Percentiles rank a stretch among this genome's conserved stretches.
phyloP scores from a whole-genome alignment of 2,888 invertebrate species.

The Phengaris arion region DNA sequence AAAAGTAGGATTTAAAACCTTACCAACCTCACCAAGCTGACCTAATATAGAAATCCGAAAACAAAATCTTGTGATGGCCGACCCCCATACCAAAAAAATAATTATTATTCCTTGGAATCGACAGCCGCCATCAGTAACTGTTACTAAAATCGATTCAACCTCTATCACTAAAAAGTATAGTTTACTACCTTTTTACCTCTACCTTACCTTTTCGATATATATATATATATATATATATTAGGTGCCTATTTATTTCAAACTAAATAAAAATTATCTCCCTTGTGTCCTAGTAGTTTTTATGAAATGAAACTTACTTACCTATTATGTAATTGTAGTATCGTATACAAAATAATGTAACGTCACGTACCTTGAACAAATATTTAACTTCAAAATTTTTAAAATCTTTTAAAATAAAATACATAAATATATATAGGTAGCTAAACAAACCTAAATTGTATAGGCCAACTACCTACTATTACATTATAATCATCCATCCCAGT shows the following conservation, averaged over 20 bases:
- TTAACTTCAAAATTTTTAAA: neutral
- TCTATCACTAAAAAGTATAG: neutral
- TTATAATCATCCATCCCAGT: conserved; percentile 17
- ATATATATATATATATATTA: neutral
- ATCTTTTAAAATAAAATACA: neutral
- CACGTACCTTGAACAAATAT: neutral
- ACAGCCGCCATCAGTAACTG: no score
- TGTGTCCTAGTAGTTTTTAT: neutral
- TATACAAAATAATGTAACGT: neutral
- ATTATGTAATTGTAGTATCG: neutral
- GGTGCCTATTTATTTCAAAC: neutral
- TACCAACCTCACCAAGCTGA: no score
- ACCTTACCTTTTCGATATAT: neutral
- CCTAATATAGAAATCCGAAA: no score
- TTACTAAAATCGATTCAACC: no score
- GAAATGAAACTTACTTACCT: no score
- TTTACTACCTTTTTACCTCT: no score
- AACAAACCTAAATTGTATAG: conserved; percentile 10
- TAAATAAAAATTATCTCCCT: neutral
- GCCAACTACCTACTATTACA: neutral
- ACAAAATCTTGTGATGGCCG: no score
- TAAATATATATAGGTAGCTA: neutral
- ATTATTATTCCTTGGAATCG: no score
- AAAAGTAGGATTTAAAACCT: no score
- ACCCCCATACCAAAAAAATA: no score